phyloP scores from a whole-genome alignment of 2,888 invertebrate species.

The Marasmarcha lunaedactyla region DNA sequence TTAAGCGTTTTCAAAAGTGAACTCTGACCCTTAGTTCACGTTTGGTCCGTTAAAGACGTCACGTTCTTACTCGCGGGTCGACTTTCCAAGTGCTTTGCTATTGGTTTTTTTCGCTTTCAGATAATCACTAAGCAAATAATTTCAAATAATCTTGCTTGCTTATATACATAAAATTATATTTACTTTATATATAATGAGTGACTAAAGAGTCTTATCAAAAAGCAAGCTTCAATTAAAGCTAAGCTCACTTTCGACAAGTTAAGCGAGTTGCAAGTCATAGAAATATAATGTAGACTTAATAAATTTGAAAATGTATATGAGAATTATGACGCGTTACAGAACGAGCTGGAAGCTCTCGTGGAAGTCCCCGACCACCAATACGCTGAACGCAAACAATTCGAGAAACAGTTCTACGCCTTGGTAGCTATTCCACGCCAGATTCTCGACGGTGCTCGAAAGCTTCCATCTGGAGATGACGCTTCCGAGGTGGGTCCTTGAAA shows the following conservation, averaged over 20 bases:
- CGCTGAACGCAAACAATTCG: constrained; percentile 10
- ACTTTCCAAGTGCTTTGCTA: too few species aligned
- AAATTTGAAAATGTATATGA: background rate
- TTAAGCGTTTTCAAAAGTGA: too few species aligned
- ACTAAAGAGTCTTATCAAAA: background rate
- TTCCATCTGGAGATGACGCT: background rate
- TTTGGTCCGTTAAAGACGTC: too few species aligned
- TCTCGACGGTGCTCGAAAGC: constrained; percentile 3
- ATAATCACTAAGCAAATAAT: too few species aligned
- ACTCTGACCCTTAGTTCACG: too few species aligned
- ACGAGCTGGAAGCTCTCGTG: constrained; percentile 8
- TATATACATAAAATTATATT: too few species aligned
- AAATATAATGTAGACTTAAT: background rate
- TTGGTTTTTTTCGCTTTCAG: too few species aligned
- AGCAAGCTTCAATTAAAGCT: constrained; percentile 1
- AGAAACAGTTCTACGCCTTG: constrained; percentile 8
- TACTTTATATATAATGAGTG: too few species aligned
- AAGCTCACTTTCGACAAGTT: background rate
- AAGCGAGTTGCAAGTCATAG: background rate
- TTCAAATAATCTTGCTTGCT: too few species aligned
- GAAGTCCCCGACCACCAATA: constrained; percentile 7
- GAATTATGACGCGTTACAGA: constrained; percentile 11
- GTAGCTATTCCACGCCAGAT: constrained; percentile 4
- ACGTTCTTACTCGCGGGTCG: too few species aligned
- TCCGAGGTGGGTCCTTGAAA: constrained; percentile 2